A percentile compares a stretch with the other conserved stretches of the same genome.
These are phyloP conservation scores for Drosophila malerkotliana DNA, from an alignment of 1,140 invertebrate genomes.

Conservation along the genomic window DNA sequence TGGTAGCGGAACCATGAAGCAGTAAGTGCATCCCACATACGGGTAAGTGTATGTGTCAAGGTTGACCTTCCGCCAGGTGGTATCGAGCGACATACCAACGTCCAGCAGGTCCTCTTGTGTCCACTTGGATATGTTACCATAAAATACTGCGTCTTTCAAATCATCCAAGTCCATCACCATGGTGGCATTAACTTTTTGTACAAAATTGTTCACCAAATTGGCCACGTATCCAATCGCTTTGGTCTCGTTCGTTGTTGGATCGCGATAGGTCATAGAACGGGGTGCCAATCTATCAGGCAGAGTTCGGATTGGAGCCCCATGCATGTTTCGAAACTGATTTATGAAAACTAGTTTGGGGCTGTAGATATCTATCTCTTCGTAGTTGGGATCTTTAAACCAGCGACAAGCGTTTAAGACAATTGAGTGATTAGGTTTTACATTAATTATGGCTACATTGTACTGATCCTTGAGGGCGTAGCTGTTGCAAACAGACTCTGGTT, in stretches of 20 bases:
- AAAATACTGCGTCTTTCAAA: not conserved
- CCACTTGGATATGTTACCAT: slow-evolving; percentile 9
- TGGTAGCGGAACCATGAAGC: slow-evolving; percentile 57
- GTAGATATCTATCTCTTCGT: slow-evolving; percentile 4
- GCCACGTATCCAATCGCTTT: slow-evolving; percentile 46
- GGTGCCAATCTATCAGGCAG: slow-evolving; percentile 44
- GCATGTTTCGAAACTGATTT: slow-evolving; percentile 56
- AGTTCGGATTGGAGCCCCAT: slow-evolving; percentile 25
- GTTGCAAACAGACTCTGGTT: slow-evolving; percentile 16
- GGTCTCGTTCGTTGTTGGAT: slow-evolving; percentile 11
- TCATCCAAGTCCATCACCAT: not conserved
- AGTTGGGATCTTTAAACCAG: slow-evolving; percentile 9
- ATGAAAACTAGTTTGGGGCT: slow-evolving; percentile 18
- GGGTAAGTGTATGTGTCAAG: slow-evolving; percentile 46
- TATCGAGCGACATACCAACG: slow-evolving; percentile 25
- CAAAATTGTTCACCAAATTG: slow-evolving; percentile 36
- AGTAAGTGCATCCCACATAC: slow-evolving; percentile 30
- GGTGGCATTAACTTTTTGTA: slow-evolving; percentile 39
- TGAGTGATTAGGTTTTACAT: not conserved
- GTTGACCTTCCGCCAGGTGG: not conserved
- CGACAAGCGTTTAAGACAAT: slow-evolving; percentile 33
- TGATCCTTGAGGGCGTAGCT: slow-evolving; percentile 39
- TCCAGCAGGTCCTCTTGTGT: slow-evolving; percentile 28
- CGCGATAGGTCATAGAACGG: slow-evolving; percentile 32
- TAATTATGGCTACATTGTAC: slow-evolving; percentile 49